Base-by-base conservation (phyloP, 2,113 vertebrate species). In the Malurus cyaneus region DNA sequence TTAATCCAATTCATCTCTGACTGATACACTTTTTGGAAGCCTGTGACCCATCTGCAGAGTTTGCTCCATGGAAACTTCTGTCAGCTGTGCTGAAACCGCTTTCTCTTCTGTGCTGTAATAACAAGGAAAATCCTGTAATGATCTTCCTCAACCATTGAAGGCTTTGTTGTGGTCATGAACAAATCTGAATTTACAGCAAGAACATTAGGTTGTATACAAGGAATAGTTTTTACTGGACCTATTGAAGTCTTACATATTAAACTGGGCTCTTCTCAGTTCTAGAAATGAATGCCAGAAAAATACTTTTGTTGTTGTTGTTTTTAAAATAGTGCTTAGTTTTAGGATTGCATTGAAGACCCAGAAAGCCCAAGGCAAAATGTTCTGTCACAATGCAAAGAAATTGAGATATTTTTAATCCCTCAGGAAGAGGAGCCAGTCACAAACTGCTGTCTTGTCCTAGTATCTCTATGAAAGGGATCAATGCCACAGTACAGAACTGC, bases 111-210 rank as follows among this genome's bases (percentile, higher is more conserved):
- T 81, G 41, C 95, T 92, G 53, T 74, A 94, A 92, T 81, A 95
- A 92, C 86, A 93, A 91, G 94, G 77, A 69, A 95, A 96, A 96
- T 94, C 86, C 93, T 95, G 95, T 96, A 90, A 95, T 89, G 91
- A 94, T 94, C 94, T 94, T 93, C 89, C 92, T 88, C 92, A 71
- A 1, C 86, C 60, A 46, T 91, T 9, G 56, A 89, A 91, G 26
- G 65, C 81, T 94, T 95, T 95, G 84, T 96, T 96, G 94, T 96
- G 81, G 95, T 89, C 56, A 14, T 54, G 92, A 89, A 36, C 59
- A 91, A 79, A 65, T 71, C 86, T 83, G 85, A 90, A 91, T 94
- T 93, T 93, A 93, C 0, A 0, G 88, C 74, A 60, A 72, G 47
- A 91, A 65, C 66, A 86, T 84, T 92, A 84, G 57, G 67, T 72